A percentile compares a stretch with the other conserved stretches of the same genome.
These are phyloP conservation scores for Sebastes melanostomus DNA, from an alignment of 2,797 vertebrate genomes.

Conservation along the genomic window DNA sequence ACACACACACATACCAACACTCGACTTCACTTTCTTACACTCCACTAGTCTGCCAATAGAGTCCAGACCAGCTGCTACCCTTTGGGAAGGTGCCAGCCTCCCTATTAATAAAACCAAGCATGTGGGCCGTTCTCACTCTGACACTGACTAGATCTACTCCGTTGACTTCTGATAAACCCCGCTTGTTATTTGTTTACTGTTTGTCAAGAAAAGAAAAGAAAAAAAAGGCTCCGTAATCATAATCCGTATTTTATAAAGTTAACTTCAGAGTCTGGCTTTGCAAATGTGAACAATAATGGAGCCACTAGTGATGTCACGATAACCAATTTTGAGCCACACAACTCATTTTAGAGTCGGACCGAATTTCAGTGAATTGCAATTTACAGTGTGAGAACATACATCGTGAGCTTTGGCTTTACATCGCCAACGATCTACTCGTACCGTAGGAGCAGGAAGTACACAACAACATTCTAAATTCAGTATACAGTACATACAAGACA, in stretches of 20 bases:
- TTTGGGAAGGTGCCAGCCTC: conserved; percentile 48
- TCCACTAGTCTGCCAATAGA: conserved; percentile 40
- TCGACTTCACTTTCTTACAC: conserved; percentile 7
- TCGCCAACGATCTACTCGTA: too few relatives aligned
- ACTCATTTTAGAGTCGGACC: too few relatives aligned
- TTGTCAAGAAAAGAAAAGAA: not conserved
- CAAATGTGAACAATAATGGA: not conserved
- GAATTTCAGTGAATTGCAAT: too few relatives aligned
- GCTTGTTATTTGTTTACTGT: not conserved
- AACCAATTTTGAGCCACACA: too few relatives aligned
- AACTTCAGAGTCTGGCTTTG: not conserved
- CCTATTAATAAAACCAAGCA: conserved; percentile 54
- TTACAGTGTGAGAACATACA: too few relatives aligned
- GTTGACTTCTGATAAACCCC: not conserved
- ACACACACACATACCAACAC: not conserved
- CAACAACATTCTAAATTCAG: too few relatives aligned
- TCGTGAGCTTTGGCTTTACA: too few relatives aligned
- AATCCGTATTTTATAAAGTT: not conserved
- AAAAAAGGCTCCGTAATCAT: not conserved
- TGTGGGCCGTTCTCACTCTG: conserved; percentile 3
- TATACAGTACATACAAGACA: too few relatives aligned
- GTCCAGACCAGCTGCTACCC: conserved; percentile 60
- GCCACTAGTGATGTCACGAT: not conserved
- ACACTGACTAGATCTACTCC: not conserved
- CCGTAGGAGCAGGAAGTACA: too few relatives aligned